Evolutionary conservation across 2,888 invertebrate genomes (phyloP).

Genomic region (Phrixothrix hirtus): DNA sequence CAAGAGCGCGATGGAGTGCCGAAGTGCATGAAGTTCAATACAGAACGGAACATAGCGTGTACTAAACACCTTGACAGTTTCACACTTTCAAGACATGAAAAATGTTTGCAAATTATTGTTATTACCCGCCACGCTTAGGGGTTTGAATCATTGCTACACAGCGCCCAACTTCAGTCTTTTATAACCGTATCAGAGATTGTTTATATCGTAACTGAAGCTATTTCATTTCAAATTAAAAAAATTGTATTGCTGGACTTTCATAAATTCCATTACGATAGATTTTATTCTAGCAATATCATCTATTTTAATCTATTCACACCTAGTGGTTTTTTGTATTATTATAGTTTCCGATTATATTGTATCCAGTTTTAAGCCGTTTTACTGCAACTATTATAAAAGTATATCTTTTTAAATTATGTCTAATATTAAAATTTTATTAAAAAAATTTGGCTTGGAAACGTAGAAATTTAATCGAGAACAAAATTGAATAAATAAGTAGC

Average conservation of each 20-base stretch:
- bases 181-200: constrained; percentile 19
- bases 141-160: constrained; percentile 17
- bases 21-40: constrained; percentile 13
- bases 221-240: constrained; percentile 15
- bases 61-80: constrained; percentile 32
- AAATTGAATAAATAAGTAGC: too few species aligned
- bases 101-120: constrained; percentile 34
- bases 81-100: constrained; percentile 33
- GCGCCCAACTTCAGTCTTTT: constrained; percentile 9
- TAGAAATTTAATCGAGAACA: too few species aligned
- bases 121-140: constrained; percentile 26
- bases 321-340: too few species aligned
- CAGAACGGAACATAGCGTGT: constrained; percentile 29
- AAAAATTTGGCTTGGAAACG: too few species aligned
- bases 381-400: too few species aligned
- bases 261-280: constrained; percentile 11
- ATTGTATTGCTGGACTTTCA: constrained; percentile 17
- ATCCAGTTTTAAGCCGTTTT: too few species aligned
- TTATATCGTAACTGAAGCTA: constrained; percentile 9
- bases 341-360: too few species aligned
- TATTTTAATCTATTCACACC: too few species aligned
- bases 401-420: too few species aligned
- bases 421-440: too few species aligned
- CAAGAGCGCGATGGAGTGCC: constrained; percentile 11
- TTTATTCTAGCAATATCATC: too few species aligned